A percentile compares a stretch with the other conserved stretches of the same genome.
Conservation (phyloP, 2,888 invertebrate genomes). For the Mellilla xanthometata region DNA sequence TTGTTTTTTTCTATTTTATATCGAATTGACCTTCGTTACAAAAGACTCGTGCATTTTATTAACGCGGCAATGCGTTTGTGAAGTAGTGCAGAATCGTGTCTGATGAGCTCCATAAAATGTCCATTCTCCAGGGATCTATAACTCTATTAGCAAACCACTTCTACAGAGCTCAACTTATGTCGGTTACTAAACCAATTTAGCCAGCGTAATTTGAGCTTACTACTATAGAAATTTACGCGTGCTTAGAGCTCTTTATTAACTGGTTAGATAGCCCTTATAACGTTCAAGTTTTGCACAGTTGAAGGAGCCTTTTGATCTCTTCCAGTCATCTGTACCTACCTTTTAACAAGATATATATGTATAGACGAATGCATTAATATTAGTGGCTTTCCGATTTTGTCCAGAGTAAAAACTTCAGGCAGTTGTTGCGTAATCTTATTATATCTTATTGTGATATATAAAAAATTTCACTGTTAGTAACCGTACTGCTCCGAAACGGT, state of each 20-base stretch:
- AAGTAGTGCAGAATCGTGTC: constrained; percentile 54
- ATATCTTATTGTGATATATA: too few relatives aligned
- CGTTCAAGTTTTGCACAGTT: constrained; percentile 51
- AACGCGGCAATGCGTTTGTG: constrained; percentile 51
- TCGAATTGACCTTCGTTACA: not conserved
- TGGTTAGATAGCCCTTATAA: constrained; percentile 45
- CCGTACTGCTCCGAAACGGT: too few relatives aligned
- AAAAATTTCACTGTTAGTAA: too few relatives aligned
- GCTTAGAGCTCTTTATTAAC: constrained; percentile 30
- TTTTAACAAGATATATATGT: constrained; percentile 26
- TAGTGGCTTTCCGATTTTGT: not conserved
- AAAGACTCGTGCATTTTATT: constrained; percentile 6
- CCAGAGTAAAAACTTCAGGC: too few relatives aligned
- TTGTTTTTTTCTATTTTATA: too few relatives aligned
- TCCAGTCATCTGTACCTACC: constrained; percentile 36
- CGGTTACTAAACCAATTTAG: constrained; percentile 35
- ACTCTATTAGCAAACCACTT: not conserved
- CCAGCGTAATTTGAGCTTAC: constrained; percentile 32
- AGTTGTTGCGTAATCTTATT: too few relatives aligned
- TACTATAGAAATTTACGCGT: constrained; percentile 2
- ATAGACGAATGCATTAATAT: constrained; percentile 3
- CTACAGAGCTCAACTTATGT: constrained; percentile 11
- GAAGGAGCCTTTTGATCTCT: constrained; percentile 59
- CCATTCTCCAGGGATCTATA: constrained; percentile 31
- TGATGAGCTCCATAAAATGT: constrained; percentile 46